phyloP scores from a whole-genome alignment of 2,797 vertebrate species.

The Jordanella pulchra region DNA sequence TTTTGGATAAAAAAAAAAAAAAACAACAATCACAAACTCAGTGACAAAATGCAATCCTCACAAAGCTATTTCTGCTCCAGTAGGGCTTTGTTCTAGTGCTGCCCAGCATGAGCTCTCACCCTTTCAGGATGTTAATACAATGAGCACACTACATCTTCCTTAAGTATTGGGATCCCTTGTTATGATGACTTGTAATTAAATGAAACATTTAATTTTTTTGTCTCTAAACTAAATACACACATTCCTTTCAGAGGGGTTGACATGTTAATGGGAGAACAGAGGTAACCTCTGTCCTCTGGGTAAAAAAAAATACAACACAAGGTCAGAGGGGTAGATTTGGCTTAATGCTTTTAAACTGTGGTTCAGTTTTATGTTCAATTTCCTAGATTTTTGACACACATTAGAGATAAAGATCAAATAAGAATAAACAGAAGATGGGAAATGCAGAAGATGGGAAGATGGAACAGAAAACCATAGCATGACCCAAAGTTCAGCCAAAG shows the following conservation, averaged over 20 bases:
- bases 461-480: slow-evolving; percentile 11
- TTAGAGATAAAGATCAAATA: not conserved
- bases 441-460: slow-evolving; percentile 21
- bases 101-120: slow-evolving; percentile 67
- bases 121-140: slow-evolving; percentile 71
- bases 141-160: not conserved
- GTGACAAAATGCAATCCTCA: slow-evolving; percentile 18
- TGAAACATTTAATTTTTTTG: not conserved
- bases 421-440: slow-evolving; percentile 37
- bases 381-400: not conserved
- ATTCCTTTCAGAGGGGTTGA: slow-evolving; percentile 39
- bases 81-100: slow-evolving; percentile 30
- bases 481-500: slow-evolving; percentile 37
- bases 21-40: slow-evolving; percentile 23
- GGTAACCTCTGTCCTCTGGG: slow-evolving; percentile 51
- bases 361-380: not conserved
- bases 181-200: no score
- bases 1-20: slow-evolving; percentile 16
- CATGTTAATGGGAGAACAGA: slow-evolving; percentile 49
- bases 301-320: slow-evolving; percentile 29
- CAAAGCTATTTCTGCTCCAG: slow-evolving; percentile 9
- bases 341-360: slow-evolving; percentile 30
- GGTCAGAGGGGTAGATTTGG: slow-evolving; percentile 28
- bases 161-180: no score
- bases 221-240: slow-evolving; percentile 29